Conservation (phyloP, 2,797 vertebrate species). For the Choloepus didactylus region DNA sequence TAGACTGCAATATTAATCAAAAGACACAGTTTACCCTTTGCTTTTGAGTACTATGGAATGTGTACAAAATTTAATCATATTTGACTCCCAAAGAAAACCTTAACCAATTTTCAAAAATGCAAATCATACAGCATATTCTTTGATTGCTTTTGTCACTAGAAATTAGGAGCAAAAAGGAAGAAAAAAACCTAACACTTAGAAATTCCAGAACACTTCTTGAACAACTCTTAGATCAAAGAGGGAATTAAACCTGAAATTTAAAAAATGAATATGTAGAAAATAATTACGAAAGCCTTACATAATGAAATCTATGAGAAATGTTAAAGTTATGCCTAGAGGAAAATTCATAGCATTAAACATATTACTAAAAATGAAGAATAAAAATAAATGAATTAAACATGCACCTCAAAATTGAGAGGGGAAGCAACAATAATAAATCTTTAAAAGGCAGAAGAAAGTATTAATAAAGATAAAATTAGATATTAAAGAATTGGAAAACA, state of each 20-base stretch:
- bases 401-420: background rate
- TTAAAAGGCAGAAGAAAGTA: background rate
- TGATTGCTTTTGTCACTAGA: background rate
- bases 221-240: background rate
- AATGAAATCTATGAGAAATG: background rate
- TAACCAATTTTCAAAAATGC: background rate
- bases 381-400: slow-evolving; percentile 37
- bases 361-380: background rate
- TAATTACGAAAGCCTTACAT: background rate
- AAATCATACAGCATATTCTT: background rate
- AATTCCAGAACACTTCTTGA: background rate
- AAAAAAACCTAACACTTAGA: background rate
- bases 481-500: slow-evolving; percentile 26
- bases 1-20: background rate
- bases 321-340: background rate
- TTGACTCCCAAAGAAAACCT: background rate
- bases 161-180: background rate
- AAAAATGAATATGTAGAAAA: background rate
- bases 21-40: background rate
- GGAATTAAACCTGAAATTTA: background rate
- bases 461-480: slow-evolving; percentile 39
- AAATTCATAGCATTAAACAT: background rate
- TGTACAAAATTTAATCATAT: background rate
- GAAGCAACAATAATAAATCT: background rate
- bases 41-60: background rate